Conservation (phyloP, 2,113 vertebrate species). For the Chaetura pelagica region DNA sequence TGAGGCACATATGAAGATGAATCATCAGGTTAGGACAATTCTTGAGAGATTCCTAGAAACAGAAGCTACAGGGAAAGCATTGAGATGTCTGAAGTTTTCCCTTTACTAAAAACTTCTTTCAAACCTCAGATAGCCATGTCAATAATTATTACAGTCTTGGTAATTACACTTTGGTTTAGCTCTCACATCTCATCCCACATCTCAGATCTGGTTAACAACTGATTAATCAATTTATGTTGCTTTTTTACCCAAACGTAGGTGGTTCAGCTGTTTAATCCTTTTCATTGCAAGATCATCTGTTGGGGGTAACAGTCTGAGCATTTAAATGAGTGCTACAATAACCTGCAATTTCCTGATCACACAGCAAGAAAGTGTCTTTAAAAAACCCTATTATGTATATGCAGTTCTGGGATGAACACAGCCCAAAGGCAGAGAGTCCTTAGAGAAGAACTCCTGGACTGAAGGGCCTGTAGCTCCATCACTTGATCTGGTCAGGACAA, state of each 20-base stretch:
- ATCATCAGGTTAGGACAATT: not conserved
- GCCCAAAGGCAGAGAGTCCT: not conserved
- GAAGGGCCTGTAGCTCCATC: not conserved
- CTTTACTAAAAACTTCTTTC: not conserved
- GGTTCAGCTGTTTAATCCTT: not conserved
- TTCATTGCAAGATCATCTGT: not conserved
- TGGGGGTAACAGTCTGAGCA: not conserved
- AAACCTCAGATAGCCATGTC: not conserved
- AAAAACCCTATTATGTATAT: not conserved
- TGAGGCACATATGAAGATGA: not conserved
- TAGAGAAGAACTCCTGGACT: not conserved
- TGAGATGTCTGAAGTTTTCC: not conserved
- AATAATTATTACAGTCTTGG: not conserved
- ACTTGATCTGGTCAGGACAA: not conserved
- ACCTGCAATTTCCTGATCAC: not conserved
- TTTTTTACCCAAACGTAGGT: not conserved
- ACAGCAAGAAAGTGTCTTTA: not conserved
- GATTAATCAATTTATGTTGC: not conserved
- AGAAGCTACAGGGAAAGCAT: fast-evolving
- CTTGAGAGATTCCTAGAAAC: not conserved
- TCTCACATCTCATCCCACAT: not conserved
- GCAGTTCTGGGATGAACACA: not conserved
- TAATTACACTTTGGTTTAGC: not conserved
- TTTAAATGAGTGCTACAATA: not conserved
- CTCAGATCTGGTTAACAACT: not conserved